Percentiles rank a stretch among this genome's conserved stretches.
These are phyloP conservation scores for Poecilia picta DNA, from an alignment of 2,797 vertebrate genomes.

Conservation along the genomic window DNA sequence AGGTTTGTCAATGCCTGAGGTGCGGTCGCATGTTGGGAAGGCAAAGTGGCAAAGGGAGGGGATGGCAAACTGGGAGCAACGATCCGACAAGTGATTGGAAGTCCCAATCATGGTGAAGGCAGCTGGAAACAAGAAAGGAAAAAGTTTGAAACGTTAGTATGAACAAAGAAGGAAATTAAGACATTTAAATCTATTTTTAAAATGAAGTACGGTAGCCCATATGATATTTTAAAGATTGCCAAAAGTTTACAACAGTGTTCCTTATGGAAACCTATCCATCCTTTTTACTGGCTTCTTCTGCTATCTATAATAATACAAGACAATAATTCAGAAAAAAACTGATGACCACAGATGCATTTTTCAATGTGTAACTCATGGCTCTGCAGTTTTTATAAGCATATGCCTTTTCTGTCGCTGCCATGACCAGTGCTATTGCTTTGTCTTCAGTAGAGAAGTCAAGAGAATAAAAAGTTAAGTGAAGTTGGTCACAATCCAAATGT, in stretches of 20 bases:
- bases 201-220: background rate
- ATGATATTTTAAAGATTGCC: background rate
- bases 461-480: conserved; percentile 37
- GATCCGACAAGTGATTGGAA: conserved; percentile 95
- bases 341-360: conserved; percentile 24
- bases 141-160: background rate
- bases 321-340: conserved; percentile 12
- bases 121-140: conserved; percentile 76
- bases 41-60: conserved; percentile 98
- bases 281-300: background rate
- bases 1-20: conserved; percentile 85
- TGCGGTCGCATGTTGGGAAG: conserved; percentile 95
- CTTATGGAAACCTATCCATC: background rate
- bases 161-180: background rate
- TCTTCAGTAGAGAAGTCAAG: conserved; percentile 11
- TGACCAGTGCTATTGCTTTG: conserved; percentile 31
- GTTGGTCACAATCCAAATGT: conserved; percentile 34
- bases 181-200: background rate
- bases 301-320: background rate
- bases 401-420: conserved; percentile 43
- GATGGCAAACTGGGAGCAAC: conserved; percentile 97
- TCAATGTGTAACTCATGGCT: conserved; percentile 46
- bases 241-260: background rate
- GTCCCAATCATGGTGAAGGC: conserved; percentile 99
- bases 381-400: conserved; percentile 54